A percentile compares a stretch with the other conserved stretches of the same genome.
Conservation (phyloP, 2,113 vertebrate genomes). For the Ailurus styani region DNA sequence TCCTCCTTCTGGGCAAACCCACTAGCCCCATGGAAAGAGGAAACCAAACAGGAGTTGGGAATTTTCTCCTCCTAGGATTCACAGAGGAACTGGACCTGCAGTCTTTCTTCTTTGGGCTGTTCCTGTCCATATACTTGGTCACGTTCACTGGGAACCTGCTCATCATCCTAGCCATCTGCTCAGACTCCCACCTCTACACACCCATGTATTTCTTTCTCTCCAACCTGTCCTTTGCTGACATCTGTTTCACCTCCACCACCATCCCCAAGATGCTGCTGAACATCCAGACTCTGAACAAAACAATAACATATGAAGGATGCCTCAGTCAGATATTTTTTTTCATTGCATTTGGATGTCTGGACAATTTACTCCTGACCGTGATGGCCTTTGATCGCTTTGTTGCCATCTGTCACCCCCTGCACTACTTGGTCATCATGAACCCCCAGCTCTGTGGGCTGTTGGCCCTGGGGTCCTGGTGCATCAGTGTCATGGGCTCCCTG, state of each 20-base stretch:
- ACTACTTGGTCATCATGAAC: neutral
- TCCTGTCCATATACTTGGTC: conserved; percentile 23
- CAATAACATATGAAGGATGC: neutral
- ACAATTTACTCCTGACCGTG: neutral
- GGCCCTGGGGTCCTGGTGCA: neutral
- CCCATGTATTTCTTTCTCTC: conserved; percentile 56
- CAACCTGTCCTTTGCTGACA: conserved; percentile 20
- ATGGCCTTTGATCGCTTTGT: conserved; percentile 33
- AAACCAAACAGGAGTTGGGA: conserved; percentile 16
- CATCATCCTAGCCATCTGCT: neutral
- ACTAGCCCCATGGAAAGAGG: neutral
- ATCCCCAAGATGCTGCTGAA: neutral
- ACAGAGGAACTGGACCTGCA: neutral
- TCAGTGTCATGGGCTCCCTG: conserved; percentile 20
- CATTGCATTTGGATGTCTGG: conserved; percentile 29
- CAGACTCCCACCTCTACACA: neutral
- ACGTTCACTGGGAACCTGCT: neutral
- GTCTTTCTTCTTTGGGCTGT: neutral
- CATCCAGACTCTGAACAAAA: neutral
- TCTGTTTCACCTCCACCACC: conserved; percentile 34
- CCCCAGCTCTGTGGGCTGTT: neutral
- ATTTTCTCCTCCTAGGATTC: conserved; percentile 48
- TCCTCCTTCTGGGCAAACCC: neutral
- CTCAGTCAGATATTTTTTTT: conserved; percentile 31
- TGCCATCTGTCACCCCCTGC: conserved; percentile 33